Evolutionary conservation across 2,888 invertebrate species (phyloP), one percentile per base, ranked within the genome.

Genomic region (Zootermopsis nevadensis): DNA sequence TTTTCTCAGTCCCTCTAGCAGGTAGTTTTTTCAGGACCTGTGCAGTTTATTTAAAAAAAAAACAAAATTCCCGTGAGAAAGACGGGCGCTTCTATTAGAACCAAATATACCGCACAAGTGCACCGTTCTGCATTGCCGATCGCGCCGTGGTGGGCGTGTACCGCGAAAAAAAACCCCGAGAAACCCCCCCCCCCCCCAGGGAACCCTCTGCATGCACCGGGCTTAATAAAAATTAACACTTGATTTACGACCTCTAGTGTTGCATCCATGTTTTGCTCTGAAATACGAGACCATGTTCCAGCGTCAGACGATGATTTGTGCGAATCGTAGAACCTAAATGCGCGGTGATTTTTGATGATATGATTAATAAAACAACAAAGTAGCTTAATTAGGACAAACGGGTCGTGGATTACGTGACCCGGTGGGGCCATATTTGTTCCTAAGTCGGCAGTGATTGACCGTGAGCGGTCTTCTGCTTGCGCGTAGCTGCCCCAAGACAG

Each of bases 161-260:
- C 53, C 22, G 19, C 8, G 53, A 6, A 24, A 2, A 6, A 24
- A 53, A 53, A n/a, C n/a, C n/a, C 24, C 53, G 53, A 53, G 8
- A 53, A 3, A 15, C 4, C 53, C 19, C 53, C 4, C 24, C 53
- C 4, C 53, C 19, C 53, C 4, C 24, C 53, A 53, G 53, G 2
- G 53, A 6, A 24, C 24, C 53, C 53, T 15, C 3, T 15, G 53
- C 8, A 53, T 10, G 24, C 53, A 10, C 3, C 24, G 53, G 19
- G 53, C 53, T 53, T 72, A 72, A 72, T 72, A 33, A 72, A 72
- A 72, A 72, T 72, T 31, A 72, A 22, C 72, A 72, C 33, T 31
- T 72, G 72, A 72, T 72, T 72, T 72, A 72, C 72, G 22, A 31
- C 53, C 19, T 53, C 15, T 53, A 53, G 53, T 53, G 53, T 53